These are phyloP conservation scores for Porites lutea DNA, from an alignment of 64 coral and sea anemone species.

Conservation along the genomic window DNA sequence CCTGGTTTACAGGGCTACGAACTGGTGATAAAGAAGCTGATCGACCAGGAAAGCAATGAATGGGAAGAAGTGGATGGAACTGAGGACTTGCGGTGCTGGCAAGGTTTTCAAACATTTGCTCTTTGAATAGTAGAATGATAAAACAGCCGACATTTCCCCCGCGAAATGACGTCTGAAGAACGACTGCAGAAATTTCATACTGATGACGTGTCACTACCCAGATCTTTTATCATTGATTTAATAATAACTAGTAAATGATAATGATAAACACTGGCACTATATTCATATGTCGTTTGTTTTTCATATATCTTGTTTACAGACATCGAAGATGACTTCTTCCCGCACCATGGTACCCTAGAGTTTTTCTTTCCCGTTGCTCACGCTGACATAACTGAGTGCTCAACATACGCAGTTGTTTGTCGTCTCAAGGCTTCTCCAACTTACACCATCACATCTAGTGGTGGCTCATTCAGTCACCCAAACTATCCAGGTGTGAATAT, in stretches of 20 bases:
- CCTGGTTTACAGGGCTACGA: background rate
- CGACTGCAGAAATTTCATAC: too few species aligned
- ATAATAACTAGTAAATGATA: too few species aligned
- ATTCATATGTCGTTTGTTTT: background rate
- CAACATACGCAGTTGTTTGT: constrained; percentile 61
- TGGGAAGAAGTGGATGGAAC: constrained; percentile 16
- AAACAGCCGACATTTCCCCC: too few species aligned
- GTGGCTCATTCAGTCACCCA: background rate
- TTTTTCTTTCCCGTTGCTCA: constrained; percentile 53
- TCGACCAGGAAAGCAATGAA: constrained; percentile 4
- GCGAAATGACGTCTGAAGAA: too few species aligned
- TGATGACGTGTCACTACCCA: too few species aligned
- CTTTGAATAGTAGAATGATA: too few species aligned
- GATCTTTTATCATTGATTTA: too few species aligned
- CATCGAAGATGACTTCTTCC: constrained; percentile 43
- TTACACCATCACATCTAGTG: constrained; percentile 16
- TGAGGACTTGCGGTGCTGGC: background rate
- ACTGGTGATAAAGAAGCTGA: constrained; percentile 14
- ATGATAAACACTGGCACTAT: too few species aligned
- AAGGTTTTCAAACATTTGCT: background rate
- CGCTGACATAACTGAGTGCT: constrained; percentile 44
- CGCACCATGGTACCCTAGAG: background rate
- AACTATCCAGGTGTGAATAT: constrained; percentile 40
- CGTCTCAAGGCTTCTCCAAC: constrained; percentile 19
- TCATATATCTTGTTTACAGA: background rate